These are phyloP conservation scores for Oasisia sp. DNA, from an alignment of 2,888 invertebrate genomes.

Conservation along the genomic window DNA sequence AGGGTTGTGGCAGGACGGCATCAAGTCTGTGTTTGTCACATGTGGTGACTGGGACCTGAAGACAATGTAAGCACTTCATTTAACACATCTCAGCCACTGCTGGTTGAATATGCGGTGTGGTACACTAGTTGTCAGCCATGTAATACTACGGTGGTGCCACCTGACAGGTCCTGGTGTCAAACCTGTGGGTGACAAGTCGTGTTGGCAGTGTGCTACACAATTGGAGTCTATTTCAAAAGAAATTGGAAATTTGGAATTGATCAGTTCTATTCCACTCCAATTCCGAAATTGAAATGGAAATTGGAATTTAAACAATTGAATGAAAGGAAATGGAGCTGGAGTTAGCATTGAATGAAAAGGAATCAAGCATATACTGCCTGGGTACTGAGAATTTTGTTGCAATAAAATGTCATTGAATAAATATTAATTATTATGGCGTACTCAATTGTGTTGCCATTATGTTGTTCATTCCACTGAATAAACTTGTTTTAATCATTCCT, in stretches of 20 bases:
- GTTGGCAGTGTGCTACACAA: background rate
- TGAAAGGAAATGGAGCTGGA: too few relatives aligned
- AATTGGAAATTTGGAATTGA: too few relatives aligned
- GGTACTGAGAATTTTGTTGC: too few relatives aligned
- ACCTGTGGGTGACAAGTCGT: background rate
- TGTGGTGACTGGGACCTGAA: slow-evolving; percentile 74
- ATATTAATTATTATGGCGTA: too few relatives aligned
- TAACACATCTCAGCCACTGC: background rate
- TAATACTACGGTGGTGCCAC: background rate
- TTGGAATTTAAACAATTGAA: too few relatives aligned
- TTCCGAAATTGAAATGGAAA: too few relatives aligned
- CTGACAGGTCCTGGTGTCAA: background rate
- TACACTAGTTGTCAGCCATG: background rate
- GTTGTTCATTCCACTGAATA: background rate
- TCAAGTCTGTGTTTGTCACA: slow-evolving; percentile 69
- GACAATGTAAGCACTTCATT: slow-evolving; percentile 61
- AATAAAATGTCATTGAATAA: too few relatives aligned
- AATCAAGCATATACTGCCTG: too few relatives aligned
- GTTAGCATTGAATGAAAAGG: too few relatives aligned
- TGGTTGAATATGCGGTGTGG: background rate
- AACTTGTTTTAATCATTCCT: background rate
- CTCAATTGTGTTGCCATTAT: background rate
- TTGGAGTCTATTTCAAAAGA: too few relatives aligned
- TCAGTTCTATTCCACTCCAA: too few relatives aligned
- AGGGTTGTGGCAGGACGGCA: slow-evolving; percentile 59